These are phyloP conservation scores for Lepeophtheirus salmonis DNA, from an alignment of 1,140 invertebrate species.

Conservation along the genomic window DNA sequence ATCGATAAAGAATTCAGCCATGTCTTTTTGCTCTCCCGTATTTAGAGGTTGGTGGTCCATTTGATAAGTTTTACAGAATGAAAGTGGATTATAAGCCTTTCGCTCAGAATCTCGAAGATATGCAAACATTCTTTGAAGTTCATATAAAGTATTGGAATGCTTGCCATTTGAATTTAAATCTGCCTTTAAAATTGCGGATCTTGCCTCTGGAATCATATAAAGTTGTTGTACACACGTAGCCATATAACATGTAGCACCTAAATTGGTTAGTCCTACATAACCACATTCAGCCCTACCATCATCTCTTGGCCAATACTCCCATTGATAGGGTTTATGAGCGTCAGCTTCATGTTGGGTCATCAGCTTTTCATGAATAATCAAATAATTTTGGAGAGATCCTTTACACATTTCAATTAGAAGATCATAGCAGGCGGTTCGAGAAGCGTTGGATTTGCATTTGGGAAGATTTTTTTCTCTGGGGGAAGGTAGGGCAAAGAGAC, in stretches of 20 bases:
- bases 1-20: constrained; percentile 95
- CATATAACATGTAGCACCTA: constrained; percentile 92
- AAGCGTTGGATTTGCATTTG: constrained; percentile 73
- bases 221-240: constrained; percentile 66
- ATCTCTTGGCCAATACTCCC: constrained; percentile 93
- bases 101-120: constrained; percentile 81
- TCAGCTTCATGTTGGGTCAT: constrained; percentile 66
- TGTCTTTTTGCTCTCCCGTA: constrained; percentile 90
- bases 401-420: constrained; percentile 66
- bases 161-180: constrained; percentile 40
- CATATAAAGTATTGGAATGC: constrained; percentile 58
- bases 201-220: constrained; percentile 83
- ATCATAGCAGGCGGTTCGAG: constrained; percentile 71
- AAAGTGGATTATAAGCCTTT: constrained; percentile 81
- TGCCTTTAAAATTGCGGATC: constrained; percentile 54
- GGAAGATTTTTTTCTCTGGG: constrained; percentile 62
- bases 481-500: constrained; percentile 70
- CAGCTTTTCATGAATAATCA: constrained; percentile 55
- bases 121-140: constrained; percentile 84
- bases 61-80: constrained; percentile 86
- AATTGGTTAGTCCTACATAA: constrained; percentile 77
- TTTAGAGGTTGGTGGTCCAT: constrained; percentile 91
- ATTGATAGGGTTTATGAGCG: constrained; percentile 62
- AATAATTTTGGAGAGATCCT: constrained; percentile 63
- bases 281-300: constrained; percentile 79